These are phyloP conservation scores for Ctenochaetus hawaiiensis DNA, from an alignment of 2,797 vertebrate genomes.

Conservation along the genomic window DNA sequence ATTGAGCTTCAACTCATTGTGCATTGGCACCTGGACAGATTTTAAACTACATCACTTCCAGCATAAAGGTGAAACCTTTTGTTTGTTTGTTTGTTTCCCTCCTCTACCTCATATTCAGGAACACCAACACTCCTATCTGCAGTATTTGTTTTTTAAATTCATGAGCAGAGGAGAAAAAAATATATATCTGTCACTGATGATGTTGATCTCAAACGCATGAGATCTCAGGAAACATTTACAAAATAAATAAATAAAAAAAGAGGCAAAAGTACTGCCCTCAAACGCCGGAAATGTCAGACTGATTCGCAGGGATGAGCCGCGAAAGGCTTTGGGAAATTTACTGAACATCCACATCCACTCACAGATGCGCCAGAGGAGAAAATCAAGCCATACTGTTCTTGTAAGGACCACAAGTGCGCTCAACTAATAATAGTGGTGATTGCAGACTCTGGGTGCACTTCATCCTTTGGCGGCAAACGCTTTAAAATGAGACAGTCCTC, in stretches of 20 bases:
- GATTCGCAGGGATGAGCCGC: slow-evolving; percentile 39
- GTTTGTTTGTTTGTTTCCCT: neutral
- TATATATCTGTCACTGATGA: neutral
- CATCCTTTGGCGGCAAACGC: neutral
- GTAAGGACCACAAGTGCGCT: slow-evolving; percentile 28
- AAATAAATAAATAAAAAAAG: neutral
- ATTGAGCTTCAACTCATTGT: slow-evolving; percentile 9
- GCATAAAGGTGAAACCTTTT: slow-evolving; percentile 18
- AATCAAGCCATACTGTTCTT: neutral
- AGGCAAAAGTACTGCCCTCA: slow-evolving; percentile 14
- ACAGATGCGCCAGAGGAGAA: slow-evolving; percentile 38
- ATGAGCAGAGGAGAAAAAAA: neutral
- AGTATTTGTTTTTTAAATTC: neutral
- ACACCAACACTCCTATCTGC: slow-evolving; percentile 20
- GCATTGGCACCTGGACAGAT: neutral
- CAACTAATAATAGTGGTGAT: slow-evolving; percentile 30
- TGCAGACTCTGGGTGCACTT: neutral
- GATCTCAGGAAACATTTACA: neutral
- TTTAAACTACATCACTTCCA: slow-evolving; percentile 5
- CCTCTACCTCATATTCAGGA: neutral
- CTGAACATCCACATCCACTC: slow-evolving; percentile 16
- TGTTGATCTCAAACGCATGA: neutral
- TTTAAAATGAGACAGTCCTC: slow-evolving; percentile 12
- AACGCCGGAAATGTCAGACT: slow-evolving; percentile 1
- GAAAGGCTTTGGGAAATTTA: slow-evolving; percentile 3